Evolutionary conservation across 2,113 vertebrate genomes (phyloP).

Genomic region (Trematomus loennbergii): DNA sequence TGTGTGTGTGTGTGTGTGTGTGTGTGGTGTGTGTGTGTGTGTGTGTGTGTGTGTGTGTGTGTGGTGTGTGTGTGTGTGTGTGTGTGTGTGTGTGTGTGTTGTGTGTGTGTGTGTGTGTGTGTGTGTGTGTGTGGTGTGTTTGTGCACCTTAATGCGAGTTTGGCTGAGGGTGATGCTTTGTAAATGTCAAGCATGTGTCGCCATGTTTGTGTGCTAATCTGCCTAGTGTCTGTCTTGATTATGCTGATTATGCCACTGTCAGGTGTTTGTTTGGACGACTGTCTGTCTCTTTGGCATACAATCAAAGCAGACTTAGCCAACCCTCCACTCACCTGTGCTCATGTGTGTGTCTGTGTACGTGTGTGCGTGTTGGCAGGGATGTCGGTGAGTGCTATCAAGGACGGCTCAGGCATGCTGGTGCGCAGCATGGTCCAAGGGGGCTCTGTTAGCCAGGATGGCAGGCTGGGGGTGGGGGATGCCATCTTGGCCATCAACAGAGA

Average conservation of each 20-base stretch:
- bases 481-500: constrained; percentile 95
- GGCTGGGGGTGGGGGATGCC: constrained; percentile 91
- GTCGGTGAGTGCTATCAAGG: constrained; percentile 95
- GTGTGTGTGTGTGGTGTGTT: neutral
- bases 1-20: too few species aligned
- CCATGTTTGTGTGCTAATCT: constrained; percentile 76
- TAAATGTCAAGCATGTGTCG: constrained; percentile 73
- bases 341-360: constrained; percentile 43
- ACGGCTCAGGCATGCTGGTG: constrained; percentile 94
- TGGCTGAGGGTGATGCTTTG: constrained; percentile 48
- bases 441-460: constrained; percentile 93
- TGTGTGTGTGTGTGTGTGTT: too few species aligned
- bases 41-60: too few species aligned
- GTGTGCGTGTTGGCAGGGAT: constrained; percentile 86
- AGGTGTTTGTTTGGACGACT: constrained; percentile 77
- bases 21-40: too few species aligned
- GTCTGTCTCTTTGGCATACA: constrained; percentile 68
- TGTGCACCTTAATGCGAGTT: constrained; percentile 38
- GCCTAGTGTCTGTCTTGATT: constrained; percentile 78
- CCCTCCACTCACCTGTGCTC: constrained; percentile 67
- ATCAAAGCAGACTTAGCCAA: constrained; percentile 69
- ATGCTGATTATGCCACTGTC: constrained; percentile 74
- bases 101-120: too few species aligned
- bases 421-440: constrained; percentile 94
- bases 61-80: too few species aligned